Percentiles rank a stretch among this genome's conserved stretches.
Evolutionary conservation across 2,113 vertebrate species (phyloP).

Genomic region (Aphelocoma coerulescens): DNA sequence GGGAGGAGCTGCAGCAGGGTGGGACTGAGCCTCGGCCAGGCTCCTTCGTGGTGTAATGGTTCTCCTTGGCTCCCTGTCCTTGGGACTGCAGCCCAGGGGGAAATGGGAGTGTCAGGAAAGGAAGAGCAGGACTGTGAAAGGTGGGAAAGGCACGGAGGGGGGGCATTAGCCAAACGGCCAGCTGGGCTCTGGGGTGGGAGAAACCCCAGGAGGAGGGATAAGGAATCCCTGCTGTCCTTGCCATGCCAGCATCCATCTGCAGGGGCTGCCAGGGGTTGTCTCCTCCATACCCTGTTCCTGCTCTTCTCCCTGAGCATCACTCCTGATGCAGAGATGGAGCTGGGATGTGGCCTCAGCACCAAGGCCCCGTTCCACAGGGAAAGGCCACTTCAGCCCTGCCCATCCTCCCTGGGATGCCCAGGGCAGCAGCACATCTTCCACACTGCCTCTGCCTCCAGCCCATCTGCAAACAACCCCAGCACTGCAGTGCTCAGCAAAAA

Average conservation of each 20-base stretch:
- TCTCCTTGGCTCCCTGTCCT: background rate
- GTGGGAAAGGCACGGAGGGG: background rate
- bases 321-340: background rate
- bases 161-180: background rate
- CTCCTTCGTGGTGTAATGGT: background rate
- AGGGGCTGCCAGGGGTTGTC: background rate
- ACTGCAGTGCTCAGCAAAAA: background rate
- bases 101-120: background rate
- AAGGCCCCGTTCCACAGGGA: fast-evolving
- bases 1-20: background rate
- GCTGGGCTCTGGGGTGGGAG: background rate
- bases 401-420: fast-evolving
- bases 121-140: background rate
- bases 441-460: background rate
- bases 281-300: background rate
- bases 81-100: background rate
- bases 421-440: background rate
- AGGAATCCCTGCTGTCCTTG: background rate
- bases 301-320: background rate
- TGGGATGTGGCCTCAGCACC: background rate
- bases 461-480: background rate
- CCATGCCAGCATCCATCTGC: background rate
- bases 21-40: fast-evolving
- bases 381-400: background rate
- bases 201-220: background rate